These are phyloP conservation scores for Amphipoea lucens DNA, from an alignment of 2,888 invertebrate genomes.

Conservation along the genomic window DNA sequence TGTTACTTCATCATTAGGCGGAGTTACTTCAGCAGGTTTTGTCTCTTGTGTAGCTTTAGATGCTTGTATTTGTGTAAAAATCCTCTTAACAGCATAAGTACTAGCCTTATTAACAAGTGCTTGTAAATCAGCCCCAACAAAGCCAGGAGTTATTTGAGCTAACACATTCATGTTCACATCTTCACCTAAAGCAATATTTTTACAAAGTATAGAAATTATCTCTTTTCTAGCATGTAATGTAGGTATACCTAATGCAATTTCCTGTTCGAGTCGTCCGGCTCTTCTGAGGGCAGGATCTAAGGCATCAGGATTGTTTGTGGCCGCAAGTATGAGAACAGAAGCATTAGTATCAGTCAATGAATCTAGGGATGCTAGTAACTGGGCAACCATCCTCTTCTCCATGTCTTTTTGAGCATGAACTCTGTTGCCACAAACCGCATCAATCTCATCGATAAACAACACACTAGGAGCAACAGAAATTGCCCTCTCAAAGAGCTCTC, in stretches of 20 bases:
- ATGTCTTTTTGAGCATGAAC: conserved; percentile 98
- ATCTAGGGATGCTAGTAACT: conserved; percentile 97
- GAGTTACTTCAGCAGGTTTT: conserved; percentile 53
- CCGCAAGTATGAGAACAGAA: conserved; percentile 96
- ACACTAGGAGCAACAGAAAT: conserved; percentile 94
- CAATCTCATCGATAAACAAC: conserved; percentile 98
- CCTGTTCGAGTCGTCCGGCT: conserved; percentile 98
- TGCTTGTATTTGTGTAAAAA: conserved; percentile 82
- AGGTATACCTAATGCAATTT: conserved; percentile 98
- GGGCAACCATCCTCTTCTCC: conserved; percentile 98
- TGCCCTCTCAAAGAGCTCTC: conserved; percentile 97
- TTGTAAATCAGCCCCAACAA: conserved; percentile 98
- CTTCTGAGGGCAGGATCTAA: conserved; percentile 97
- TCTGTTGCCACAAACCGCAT: conserved; percentile 97
- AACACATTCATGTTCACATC: conserved; percentile 93
- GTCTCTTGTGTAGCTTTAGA: conserved; percentile 66
- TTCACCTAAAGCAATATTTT: conserved; percentile 92
- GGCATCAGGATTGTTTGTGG: conserved; percentile 97
- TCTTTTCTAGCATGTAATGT: conserved; percentile 94
- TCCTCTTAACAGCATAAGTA: conserved; percentile 94
- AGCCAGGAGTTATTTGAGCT: conserved; percentile 97
- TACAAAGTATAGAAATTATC: conserved; percentile 94
- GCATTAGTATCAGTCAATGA: conserved; percentile 91
- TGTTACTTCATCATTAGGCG: conserved; percentile 71
- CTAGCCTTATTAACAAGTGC: conserved; percentile 96